Base-by-base conservation (phyloP, 2,888 invertebrate species). In the Enchytraeus crypticus region DNA sequence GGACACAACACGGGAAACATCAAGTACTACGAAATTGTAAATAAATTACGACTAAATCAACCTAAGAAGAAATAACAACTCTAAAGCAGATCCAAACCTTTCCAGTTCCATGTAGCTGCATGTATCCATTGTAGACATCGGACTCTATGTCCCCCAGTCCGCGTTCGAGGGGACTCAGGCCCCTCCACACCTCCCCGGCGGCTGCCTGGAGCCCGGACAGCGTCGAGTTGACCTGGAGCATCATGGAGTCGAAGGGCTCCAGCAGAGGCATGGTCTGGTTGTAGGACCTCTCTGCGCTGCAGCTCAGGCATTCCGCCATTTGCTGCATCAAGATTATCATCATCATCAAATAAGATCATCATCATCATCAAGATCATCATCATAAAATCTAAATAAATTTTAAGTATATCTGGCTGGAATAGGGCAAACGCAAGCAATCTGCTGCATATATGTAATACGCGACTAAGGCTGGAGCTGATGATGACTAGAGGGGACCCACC, bases 231-330 rank as follows among this genome's bases (percentile, higher is more conserved):
- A 68, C 65, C 26, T 65, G 63, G 2, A 30, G 45, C 66, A 68
- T 65, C 68, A 68, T 65, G 51, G 60, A 57, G 57, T 68, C 66
- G 34, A 68, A 68, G 4, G 68, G 68, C 51, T 67, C 51, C 5
- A 67, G 60, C 27, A 68, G 61, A 26, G 67, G 54, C 60, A 63
- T 57, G 38, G 61, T 67, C 62, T 68, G 68, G 53, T 67, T 68
- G 64, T 67, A 66, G 23, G 59, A 23, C 62, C 65, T 66, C 61
- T 68, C 68, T 21, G 66, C 65, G 46, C 59, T 60, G 51, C 68
- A 68, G 3, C 49, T 47, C 64, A 68, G 61, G 32, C 64, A 66
- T 32, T 46, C 45, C n/a, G 68, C 67, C 53, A 69, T 61, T 54
- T 66, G 63, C 2, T 29, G 47, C 57, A 69, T 63, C 58, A 65